phyloP scores from a whole-genome alignment of 2,113 vertebrate genomes.

The Lepus europaeus region DNA sequence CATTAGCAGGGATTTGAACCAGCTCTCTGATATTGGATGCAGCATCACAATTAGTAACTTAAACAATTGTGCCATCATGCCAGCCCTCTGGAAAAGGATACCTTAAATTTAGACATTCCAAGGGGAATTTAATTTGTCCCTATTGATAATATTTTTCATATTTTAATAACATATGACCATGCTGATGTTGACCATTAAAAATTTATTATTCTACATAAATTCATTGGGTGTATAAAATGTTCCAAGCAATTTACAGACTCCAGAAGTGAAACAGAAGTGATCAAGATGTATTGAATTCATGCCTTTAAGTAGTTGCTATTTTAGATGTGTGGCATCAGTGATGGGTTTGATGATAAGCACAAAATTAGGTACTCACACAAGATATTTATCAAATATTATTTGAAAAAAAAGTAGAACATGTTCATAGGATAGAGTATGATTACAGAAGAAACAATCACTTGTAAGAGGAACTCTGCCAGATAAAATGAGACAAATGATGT shows the following conservation, averaged over 20 bases:
- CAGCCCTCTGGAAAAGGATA: too few relatives aligned
- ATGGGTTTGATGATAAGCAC: not conserved
- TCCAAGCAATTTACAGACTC: not conserved
- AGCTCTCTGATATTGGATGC: too few relatives aligned
- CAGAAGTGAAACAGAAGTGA: not conserved
- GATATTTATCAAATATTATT: not conserved
- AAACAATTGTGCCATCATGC: too few relatives aligned
- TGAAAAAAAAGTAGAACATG: not conserved
- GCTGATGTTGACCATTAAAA: not conserved
- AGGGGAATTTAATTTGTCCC: not conserved
- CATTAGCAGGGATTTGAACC: too few relatives aligned
- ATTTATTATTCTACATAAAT: not conserved
- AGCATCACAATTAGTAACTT: too few relatives aligned
- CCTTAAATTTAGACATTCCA: too few relatives aligned
- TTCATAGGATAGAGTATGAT: not conserved
- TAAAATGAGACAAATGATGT: not conserved
- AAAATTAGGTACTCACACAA: not conserved
- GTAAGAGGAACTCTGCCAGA: not conserved
- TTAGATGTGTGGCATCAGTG: rapidly evolving
- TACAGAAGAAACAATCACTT: not conserved
- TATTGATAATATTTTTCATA: not conserved
- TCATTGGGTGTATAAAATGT: not conserved
- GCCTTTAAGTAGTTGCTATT: not conserved
- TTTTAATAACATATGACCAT: not conserved
- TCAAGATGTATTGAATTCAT: not conserved